These are phyloP conservation scores for Neofelis nebulosa DNA, from an alignment of 2,113 vertebrate genomes.

Conservation along the genomic window DNA sequence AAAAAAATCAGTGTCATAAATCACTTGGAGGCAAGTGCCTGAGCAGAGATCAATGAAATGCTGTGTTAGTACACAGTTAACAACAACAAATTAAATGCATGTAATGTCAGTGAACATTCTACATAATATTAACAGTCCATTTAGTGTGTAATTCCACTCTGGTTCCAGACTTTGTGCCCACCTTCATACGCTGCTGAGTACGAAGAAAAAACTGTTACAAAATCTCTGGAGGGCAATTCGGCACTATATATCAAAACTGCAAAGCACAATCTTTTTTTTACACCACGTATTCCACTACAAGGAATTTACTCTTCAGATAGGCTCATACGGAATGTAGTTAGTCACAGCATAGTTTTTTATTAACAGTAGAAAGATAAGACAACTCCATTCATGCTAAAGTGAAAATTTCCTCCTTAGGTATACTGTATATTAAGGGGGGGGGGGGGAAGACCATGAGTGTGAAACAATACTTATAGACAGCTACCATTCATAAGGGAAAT, in stretches of 20 bases:
- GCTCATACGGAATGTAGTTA: neutral
- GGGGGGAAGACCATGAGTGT: neutral
- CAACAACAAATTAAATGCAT: neutral
- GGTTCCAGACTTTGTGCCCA: neutral
- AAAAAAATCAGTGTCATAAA: neutral
- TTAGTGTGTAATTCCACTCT: neutral
- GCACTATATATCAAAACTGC: neutral
- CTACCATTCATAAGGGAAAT: neutral
- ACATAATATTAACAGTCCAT: neutral
- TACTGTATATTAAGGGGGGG: neutral
- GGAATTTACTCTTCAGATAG: neutral
- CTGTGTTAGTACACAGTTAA: neutral
- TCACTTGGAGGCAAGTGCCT: neutral
- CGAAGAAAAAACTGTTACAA: neutral
- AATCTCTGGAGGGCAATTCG: neutral
- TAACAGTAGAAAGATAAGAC: neutral
- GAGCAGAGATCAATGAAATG: neutral
- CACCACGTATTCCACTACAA: neutral
- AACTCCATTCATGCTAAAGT: neutral
- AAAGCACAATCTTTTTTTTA: neutral
- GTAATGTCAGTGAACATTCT: neutral
- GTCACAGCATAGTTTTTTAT: neutral
- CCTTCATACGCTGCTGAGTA: neutral
- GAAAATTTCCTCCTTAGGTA: neutral
- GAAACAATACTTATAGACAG: neutral